Base-by-base conservation (phyloP, 2,888 invertebrate genomes). In the Hofmannophila pseudospretella region DNA sequence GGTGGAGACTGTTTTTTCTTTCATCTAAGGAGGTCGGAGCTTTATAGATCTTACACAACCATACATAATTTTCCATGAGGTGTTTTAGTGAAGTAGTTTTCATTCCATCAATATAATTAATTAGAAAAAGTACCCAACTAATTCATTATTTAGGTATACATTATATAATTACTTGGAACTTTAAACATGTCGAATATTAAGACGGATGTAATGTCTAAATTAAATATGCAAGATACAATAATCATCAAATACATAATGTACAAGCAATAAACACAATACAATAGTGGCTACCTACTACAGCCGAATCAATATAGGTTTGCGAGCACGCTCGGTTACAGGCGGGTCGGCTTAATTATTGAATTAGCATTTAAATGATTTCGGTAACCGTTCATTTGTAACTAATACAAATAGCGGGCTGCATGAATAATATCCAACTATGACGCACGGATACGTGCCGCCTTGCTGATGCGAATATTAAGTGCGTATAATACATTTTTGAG, bases 351-450 rank as follows among this genome's bases (percentile, higher is more conserved):
- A 87, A 88, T 88, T 88, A 88, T 84, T 75, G 84, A 81, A 88
- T 88, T 88, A 86, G 87, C 88, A 88, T 88, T 82, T 88, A 88
- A 88, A 88, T 88, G 75, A 88, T 88, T 85, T 88, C 75, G 87
- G 86, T 79, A 86, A 80, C 85, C 87, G 77, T 86, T 86, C 88
- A 85, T 85, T 88, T 88, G 88, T 86, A 84, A 88, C 86, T 88
- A 88, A 88, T 82, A 84, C 84, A 85, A 86, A 85, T 84, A 73
- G 81, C 76, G 67, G 67, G 72, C 65, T 64, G 78, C 79, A 86
- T 87, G 86, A 86, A 86, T 85, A 82, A 81, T 81, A 75, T 34
- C 35, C 7, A 52, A 50, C 49, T 42, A 62, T 63, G 64, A 64
- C 67, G 62, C 67, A 69, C 65, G 61, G 47, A 58, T 67, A 65